Base-by-base conservation (phyloP, 2,797 vertebrate genomes). In the Lophotriccus pileatus region DNA sequence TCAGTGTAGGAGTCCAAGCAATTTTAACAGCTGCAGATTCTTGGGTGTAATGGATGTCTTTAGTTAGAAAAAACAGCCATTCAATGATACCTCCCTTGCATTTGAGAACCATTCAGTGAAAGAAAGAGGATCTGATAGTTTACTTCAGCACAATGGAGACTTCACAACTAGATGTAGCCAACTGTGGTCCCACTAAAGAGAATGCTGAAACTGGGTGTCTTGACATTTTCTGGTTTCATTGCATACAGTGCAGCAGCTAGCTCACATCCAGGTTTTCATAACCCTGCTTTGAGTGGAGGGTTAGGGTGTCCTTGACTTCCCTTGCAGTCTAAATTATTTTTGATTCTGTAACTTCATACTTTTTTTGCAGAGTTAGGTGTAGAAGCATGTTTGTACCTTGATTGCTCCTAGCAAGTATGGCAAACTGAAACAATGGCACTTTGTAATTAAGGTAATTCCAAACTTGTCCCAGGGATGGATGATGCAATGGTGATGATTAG, bases 1-100 rank as follows among this genome's bases (percentile, higher is more conserved):
- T 96, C 79, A 81, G 73, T 89, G 62, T 75, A 62, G 74, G 23
- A 85, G 68, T 49, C 72, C 36, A 64, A 87, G 58, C 43, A 63
- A 16, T 81, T 93, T 78, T 76, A 94, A 92, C 94, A 96, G 94
- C 95, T 96, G 89, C 79, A 84, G 82, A 89, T 91, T 96, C 95
- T 95, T 90, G 41, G 9, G 27, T 84, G 63, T 81, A 89, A 69
- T 78, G 62, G 75, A 84, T 90, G 82, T 91, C 79, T 89, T 84
- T 74, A 73, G 44, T 62, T 87, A 81, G 85, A 44, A 92, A 86
- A 93, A 80, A 3, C 34, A 63, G 36, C 15, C 53, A 39, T 68
- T 80, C 34, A 75, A 43, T 80, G 7, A 16, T 82, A 73, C 5
- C 6, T 75, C 66, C 19, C 19, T 78, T 91, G 39, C 32, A 32